phyloP scores from a whole-genome alignment of 2,113 vertebrate genomes.

The Eolophus roseicapilla region DNA sequence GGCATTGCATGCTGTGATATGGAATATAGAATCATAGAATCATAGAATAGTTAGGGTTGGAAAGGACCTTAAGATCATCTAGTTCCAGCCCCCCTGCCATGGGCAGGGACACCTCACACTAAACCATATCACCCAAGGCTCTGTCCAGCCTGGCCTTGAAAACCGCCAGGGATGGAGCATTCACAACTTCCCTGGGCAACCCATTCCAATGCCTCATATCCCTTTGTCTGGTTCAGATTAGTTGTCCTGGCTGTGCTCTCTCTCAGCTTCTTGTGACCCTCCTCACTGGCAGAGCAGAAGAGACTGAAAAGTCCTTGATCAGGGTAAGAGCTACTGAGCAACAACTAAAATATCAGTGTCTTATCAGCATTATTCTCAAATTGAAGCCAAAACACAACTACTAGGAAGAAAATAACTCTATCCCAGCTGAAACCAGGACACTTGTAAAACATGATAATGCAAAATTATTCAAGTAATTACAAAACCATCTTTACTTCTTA shows the following conservation, averaged over 20 bases:
- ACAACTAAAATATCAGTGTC: neutral
- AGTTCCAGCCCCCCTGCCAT: too few relatives aligned
- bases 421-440: neutral
- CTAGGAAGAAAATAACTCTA: neutral
- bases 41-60: too few relatives aligned
- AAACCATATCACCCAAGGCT: too few relatives aligned
- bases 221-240: neutral
- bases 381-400: neutral
- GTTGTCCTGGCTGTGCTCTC: neutral
- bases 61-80: too few relatives aligned
- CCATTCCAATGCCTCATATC: neutral
- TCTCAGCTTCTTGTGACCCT: neutral
- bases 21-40: neutral
- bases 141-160: too few relatives aligned
- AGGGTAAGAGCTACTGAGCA: neutral
- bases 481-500: neutral
- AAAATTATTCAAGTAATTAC: constrained; percentile 32
- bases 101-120: too few relatives aligned
- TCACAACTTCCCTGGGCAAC: too few relatives aligned
- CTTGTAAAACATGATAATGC: neutral
- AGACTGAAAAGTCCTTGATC: neutral
- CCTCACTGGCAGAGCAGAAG: neutral
- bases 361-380: neutral
- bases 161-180: too few relatives aligned
- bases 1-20: neutral